Conservation (phyloP, 2,113 vertebrate species). For the Accipiter virgatus region DNA sequence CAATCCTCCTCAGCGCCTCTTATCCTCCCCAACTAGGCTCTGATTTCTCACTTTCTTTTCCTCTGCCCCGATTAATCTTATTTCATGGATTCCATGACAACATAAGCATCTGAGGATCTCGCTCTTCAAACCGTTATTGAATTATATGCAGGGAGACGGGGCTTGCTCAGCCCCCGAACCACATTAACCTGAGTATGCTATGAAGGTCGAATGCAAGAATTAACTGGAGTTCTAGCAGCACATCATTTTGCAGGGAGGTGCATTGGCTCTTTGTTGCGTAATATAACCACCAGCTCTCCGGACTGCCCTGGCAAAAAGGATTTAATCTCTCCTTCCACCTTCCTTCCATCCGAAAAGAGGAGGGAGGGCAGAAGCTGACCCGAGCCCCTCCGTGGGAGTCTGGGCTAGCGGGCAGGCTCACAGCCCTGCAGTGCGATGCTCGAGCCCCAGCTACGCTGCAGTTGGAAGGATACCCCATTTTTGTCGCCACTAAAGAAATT, state of each 20-base stretch:
- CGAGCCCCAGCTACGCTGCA: accelerated
- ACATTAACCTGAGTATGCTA: neutral
- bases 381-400: neutral
- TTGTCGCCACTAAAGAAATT: neutral
- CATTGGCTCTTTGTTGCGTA: neutral
- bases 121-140: neutral
- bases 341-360: neutral
- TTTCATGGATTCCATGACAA: slow-evolving; percentile 39
- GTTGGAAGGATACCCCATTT: neutral
- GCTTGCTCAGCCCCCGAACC: neutral
- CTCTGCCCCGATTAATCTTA: neutral
- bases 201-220: neutral
- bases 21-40: neutral
- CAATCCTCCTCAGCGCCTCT: neutral
- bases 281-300: neutral
- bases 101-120: neutral
- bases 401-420: neutral
- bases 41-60: neutral
- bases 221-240: neutral
- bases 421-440: neutral
- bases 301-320: neutral
- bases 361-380: neutral
- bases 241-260: neutral
- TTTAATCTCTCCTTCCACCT: neutral
- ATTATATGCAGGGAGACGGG: neutral